Conservation (phyloP, 1,140 invertebrate genomes). For the Brachionus rotundiformis region DNA sequence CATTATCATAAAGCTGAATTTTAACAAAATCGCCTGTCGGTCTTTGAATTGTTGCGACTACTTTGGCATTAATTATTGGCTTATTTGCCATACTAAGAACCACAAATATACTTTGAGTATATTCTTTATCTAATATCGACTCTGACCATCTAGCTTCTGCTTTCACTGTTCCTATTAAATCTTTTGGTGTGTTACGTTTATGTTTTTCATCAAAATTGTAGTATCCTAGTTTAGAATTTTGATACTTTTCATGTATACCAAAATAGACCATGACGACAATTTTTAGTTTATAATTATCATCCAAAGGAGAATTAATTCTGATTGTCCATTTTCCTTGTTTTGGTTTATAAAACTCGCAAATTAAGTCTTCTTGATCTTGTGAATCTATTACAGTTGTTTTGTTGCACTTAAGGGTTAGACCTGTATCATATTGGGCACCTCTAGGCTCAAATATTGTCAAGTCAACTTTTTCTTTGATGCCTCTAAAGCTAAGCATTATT, state of each 20-base stretch:
- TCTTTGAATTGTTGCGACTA: constrained; percentile 29
- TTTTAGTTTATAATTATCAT: not conserved
- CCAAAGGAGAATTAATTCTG: not conserved
- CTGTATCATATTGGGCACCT: not conserved
- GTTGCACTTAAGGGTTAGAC: not conserved
- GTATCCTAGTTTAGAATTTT: not conserved
- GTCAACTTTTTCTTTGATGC: not conserved
- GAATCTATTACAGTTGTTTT: not conserved
- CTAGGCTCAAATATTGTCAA: constrained; percentile 13
- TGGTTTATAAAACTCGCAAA: constrained; percentile 40
- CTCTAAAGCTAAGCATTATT: not conserved
- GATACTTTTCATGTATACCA: not conserved
- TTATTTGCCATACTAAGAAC: not conserved
- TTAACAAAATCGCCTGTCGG: constrained; percentile 43
- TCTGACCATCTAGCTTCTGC: constrained; percentile 21
- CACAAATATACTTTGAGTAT: not conserved
- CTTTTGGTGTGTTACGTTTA: not conserved
- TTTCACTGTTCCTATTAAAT: not conserved
- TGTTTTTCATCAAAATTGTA: constrained; percentile 20
- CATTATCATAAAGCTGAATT: constrained; percentile 24
- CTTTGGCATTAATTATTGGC: constrained; percentile 12
- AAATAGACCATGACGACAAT: not conserved
- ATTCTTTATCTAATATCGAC: not conserved
- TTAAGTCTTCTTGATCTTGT: not conserved
- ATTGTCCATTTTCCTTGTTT: not conserved